Percentiles rank a stretch among this genome's conserved stretches.
phyloP scores from a whole-genome alignment of 1,140 invertebrate species.

The Drosophila bifasciata region DNA sequence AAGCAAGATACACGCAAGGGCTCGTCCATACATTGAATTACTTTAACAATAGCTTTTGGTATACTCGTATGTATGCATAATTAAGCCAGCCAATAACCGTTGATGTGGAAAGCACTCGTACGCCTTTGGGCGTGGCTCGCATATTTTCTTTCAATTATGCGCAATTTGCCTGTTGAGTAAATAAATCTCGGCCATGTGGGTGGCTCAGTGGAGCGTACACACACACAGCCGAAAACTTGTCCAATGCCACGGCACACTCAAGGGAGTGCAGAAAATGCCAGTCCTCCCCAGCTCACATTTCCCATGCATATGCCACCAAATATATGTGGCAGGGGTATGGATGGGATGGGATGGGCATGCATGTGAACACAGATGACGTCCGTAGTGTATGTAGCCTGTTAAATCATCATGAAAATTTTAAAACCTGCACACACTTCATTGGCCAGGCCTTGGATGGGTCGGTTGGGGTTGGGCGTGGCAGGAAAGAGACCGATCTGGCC shows the following conservation, averaged over 20 bases:
- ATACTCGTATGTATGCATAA: not conserved
- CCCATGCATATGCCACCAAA: conserved; percentile 38
- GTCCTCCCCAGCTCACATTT: conserved; percentile 11
- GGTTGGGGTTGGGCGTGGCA: not conserved
- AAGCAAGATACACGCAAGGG: no score
- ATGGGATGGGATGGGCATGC: not conserved
- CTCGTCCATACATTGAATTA: not conserved
- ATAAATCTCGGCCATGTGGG: conserved; percentile 64
- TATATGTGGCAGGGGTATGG: not conserved
- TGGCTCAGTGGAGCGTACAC: conserved; percentile 35
- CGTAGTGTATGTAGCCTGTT: conserved; percentile 53
- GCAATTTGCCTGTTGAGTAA: conserved; percentile 71
- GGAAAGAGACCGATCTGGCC: not conserved
- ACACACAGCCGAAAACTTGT: conserved; percentile 40
- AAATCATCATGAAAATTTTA: conserved; percentile 79
- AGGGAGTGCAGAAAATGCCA: conserved; percentile 21
- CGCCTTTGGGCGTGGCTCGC: conserved; percentile 8
- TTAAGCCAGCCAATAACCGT: not conserved
- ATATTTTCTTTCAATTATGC: conserved; percentile 76
- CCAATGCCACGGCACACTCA: conserved; percentile 10
- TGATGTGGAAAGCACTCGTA: not conserved
- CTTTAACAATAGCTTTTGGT: no score
- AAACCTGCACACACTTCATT: conserved; percentile 74
- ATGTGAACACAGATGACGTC: conserved; percentile 48
- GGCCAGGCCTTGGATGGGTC: conserved; percentile 41